Evolutionary conservation across 2,888 invertebrate genomes (phyloP).

Genomic region (Agrochola lota): DNA sequence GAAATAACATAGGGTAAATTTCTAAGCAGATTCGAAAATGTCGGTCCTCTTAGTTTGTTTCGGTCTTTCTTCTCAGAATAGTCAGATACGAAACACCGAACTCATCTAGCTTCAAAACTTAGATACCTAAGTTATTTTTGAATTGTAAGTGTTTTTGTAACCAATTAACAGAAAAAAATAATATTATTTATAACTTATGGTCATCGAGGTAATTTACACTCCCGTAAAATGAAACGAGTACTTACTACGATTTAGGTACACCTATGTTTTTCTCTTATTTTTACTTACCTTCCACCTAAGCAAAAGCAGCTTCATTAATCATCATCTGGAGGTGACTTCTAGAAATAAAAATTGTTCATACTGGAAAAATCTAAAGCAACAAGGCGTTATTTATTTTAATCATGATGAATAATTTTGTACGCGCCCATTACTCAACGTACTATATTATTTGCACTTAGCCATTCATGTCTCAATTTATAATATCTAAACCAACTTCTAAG

Average conservation of each 20-base stretch:
- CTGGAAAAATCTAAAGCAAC: slow-evolving; percentile 6
- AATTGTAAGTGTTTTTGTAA: not conserved
- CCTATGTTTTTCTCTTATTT: not conserved
- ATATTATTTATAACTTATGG: no score
- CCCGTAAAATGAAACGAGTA: not conserved
- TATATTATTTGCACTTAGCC: slow-evolving; percentile 9
- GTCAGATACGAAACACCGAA: not conserved
- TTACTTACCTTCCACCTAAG: not conserved
- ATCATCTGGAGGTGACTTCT: not conserved
- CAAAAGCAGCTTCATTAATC: not conserved
- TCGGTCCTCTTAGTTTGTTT: not conserved
- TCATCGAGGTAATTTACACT: not conserved
- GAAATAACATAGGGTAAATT: not conserved
- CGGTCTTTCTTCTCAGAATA: not conserved
- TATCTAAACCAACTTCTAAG: not conserved
- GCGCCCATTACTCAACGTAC: slow-evolving; percentile 9
- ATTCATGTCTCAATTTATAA: slow-evolving; percentile 15
- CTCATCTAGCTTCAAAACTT: not conserved
- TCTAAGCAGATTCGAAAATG: not conserved
- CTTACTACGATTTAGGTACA: not conserved
- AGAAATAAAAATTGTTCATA: not conserved
- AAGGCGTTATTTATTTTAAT: slow-evolving; percentile 14
- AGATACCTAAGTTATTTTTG: not conserved
- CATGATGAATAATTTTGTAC: slow-evolving; percentile 8
- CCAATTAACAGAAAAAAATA: not conserved